A percentile compares a stretch with the other conserved stretches of the same genome.
Evolutionary conservation across 2,888 invertebrate species (phyloP).

Genomic region (Dicycla oo): DNA sequence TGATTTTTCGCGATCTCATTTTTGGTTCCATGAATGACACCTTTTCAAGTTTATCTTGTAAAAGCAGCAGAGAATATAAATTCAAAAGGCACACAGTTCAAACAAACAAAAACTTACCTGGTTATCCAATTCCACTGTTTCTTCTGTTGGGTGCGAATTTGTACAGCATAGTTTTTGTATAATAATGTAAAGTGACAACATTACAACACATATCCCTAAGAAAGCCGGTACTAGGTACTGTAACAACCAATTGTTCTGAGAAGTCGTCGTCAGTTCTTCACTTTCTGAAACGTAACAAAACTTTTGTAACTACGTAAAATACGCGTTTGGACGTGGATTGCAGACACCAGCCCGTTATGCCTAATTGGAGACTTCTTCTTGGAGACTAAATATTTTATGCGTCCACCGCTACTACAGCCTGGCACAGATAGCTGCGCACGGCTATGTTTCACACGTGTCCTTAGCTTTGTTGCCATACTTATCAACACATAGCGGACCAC

Average conservation of each 20-base stretch:
- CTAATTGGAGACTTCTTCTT: no score
- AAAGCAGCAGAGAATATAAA: not conserved
- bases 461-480: no score
- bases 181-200: not conserved
- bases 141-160: not conserved
- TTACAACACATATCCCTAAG: not conserved
- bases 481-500: no score
- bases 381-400: not conserved
- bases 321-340: not conserved
- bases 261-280: rapidly evolving
- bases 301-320: no score
- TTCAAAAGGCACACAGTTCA: no score
- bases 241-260: not conserved
- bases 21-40: no score
- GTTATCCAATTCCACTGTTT: slow-evolving; percentile 17
- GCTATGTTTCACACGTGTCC: no score
- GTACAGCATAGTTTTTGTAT: not conserved
- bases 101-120: not conserved
- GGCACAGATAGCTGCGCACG: no score
- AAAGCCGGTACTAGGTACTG: not conserved
- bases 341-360: not conserved
- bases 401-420: not conserved
- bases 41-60: not conserved
- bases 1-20: not conserved
- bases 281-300: slow-evolving; percentile 15